Conservation (phyloP, 2,113 vertebrate species). For the Micromys minutus region DNA sequence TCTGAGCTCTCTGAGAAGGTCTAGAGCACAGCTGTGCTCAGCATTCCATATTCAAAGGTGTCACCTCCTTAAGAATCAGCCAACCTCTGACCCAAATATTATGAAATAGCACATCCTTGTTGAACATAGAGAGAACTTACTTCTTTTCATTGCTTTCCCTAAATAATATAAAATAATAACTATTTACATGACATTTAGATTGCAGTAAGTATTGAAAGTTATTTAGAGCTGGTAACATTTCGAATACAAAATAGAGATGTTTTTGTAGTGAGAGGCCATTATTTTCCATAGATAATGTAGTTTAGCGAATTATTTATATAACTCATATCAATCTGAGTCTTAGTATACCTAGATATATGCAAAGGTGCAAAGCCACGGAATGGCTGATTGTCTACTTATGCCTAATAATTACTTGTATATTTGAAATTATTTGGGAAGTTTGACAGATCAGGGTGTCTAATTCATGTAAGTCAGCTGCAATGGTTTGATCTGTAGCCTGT, state of each 20-base stretch:
- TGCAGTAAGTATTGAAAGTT: background rate
- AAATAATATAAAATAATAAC: background rate
- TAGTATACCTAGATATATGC: background rate
- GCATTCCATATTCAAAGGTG: too few relatives aligned
- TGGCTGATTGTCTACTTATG: background rate
- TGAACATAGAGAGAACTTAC: background rate
- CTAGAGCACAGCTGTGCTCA: background rate
- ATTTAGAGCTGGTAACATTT: background rate
- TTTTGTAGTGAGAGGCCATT: background rate
- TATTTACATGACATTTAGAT: background rate
- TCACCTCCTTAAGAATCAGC: background rate
- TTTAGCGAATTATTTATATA: background rate
- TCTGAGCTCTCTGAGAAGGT: background rate
- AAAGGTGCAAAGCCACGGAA: background rate
- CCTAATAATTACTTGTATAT: too few relatives aligned
- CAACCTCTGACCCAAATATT: background rate
- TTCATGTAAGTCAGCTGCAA: background rate
- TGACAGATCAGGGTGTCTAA: background rate
- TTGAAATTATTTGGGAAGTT: background rate
- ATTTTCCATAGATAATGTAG: background rate
- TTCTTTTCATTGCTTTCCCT: background rate
- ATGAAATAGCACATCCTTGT: too few relatives aligned
- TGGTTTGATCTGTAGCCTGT: background rate
- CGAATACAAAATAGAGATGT: background rate
- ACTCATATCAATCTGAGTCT: background rate